Percentiles rank a stretch among this genome's conserved stretches.
Conservation (phyloP, 1,140 invertebrate species). For the Drosophila chauvacae region DNA sequence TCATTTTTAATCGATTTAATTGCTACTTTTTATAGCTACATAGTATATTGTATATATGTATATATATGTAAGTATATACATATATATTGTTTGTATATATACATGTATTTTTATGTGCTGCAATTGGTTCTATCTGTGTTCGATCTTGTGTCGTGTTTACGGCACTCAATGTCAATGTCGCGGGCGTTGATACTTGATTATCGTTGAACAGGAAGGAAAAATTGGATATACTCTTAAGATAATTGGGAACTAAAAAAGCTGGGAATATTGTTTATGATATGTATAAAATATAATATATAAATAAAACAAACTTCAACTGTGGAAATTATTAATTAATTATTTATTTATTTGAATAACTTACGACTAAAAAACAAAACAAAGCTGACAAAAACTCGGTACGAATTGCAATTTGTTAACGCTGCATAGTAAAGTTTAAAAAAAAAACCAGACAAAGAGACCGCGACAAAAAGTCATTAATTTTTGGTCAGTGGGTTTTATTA, state of each 20-base stretch:
- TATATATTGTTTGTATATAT: background rate
- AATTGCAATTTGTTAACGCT: slow-evolving; percentile 63
- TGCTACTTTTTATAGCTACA: slow-evolving; percentile 14
- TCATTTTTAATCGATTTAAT: slow-evolving; percentile 34
- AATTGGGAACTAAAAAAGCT: background rate
- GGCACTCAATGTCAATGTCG: slow-evolving; percentile 68
- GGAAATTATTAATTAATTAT: slow-evolving; percentile 9
- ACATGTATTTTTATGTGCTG: slow-evolving; percentile 1
- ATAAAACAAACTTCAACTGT: background rate
- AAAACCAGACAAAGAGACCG: background rate
- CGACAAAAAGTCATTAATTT: slow-evolving; percentile 36
- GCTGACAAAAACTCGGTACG: slow-evolving; percentile 6
- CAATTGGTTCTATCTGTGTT: slow-evolving; percentile 36
- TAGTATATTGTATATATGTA: background rate
- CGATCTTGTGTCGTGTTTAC: slow-evolving; percentile 18
- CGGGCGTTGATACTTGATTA: slow-evolving; percentile 39
- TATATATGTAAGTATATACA: background rate
- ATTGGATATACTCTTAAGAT: background rate
- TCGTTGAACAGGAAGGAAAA: background rate
- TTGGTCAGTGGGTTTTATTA: slow-evolving; percentile 24
- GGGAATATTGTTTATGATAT: background rate
- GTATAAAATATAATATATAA: background rate
- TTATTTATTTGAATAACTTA: background rate
- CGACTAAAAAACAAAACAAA: slow-evolving; percentile 4
- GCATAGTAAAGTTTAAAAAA: slow-evolving; percentile 16